Evolutionary conservation across 2,888 invertebrate species (phyloP).

Genomic region (Phaedon cochleariae): DNA sequence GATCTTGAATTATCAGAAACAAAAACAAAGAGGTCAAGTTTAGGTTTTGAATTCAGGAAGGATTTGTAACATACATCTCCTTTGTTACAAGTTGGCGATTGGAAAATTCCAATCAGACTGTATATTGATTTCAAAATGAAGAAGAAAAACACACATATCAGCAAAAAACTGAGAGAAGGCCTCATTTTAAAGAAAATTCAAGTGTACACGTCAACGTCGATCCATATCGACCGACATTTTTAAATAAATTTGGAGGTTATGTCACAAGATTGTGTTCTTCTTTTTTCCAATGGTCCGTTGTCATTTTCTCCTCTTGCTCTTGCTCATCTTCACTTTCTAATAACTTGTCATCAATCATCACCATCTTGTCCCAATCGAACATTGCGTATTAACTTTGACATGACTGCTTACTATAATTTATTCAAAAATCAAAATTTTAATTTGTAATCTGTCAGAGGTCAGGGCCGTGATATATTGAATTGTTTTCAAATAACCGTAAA

Average conservation of each 20-base stretch:
- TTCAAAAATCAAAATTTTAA: too few relatives aligned
- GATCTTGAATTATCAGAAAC: slow-evolving; percentile 69
- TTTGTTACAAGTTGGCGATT: slow-evolving; percentile 73
- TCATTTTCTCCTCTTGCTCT: too few relatives aligned
- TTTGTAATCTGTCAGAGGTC: too few relatives aligned
- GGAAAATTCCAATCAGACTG: slow-evolving; percentile 77
- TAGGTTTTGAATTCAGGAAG: slow-evolving; percentile 73
- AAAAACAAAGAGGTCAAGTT: slow-evolving; percentile 75
- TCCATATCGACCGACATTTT: not conserved
- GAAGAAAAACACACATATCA: slow-evolving; percentile 71
- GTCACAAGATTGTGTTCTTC: not conserved
- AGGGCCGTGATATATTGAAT: not conserved
- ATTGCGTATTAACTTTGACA: too few relatives aligned
- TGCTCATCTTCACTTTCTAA: too few relatives aligned
- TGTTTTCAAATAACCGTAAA: not conserved
- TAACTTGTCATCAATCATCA: too few relatives aligned
- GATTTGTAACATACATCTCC: slow-evolving; percentile 74
- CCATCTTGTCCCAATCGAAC: too few relatives aligned
- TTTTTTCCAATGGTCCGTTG: not conserved
- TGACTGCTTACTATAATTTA: too few relatives aligned
- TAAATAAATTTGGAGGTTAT: not conserved
- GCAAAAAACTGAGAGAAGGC: slow-evolving; percentile 69
- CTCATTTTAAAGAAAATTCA: slow-evolving; percentile 45
- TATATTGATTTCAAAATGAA: slow-evolving; percentile 81
- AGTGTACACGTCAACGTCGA: slow-evolving; percentile 18